Base-by-base conservation (phyloP, 2,113 vertebrate species). In the Indicator maculatus region DNA sequence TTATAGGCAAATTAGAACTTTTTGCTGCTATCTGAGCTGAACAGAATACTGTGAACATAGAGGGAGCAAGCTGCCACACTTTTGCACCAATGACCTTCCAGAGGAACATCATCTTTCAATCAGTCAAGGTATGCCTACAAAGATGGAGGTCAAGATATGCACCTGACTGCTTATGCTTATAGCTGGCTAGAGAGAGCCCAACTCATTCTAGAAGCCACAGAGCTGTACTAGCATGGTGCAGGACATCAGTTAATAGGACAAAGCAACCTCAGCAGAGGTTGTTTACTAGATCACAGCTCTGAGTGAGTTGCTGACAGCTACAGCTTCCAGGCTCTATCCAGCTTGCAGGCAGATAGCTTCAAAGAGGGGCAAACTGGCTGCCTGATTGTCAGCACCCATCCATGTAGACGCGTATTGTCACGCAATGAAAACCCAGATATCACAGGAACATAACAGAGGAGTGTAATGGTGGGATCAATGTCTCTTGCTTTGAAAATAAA, bases 121-220 rank as follows among this genome's bases (percentile, higher is more conserved):
- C 66, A 38, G 12, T 65, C 53, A 39, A 36, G 7, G 2, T 50
- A 12, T 52, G 11, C 21, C 64, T 70, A 16, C 16, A 50, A 27
- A 65, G 55, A 38, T 0, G 12, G 14, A 6, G 8, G 8, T 33
- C 12, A 60, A 65, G 45, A 13, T 0, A 5, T 4, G 5, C 31
- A 8, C 18, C 20, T 47, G 16, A 4, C 38, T 67, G 31, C 14
- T 75, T 6, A 3, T 28, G 19, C 33, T 27, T 52, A 39, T 26
- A 16, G 33, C 2, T 58, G 39, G 11, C 21, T 87, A 31, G 36
- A 83, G 36, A 70, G 9, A 33, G 7, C 21, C 9, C 61, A 59
- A 0, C 17, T 88, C 44, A 31, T 19, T 9, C 66, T 41, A 36
- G 70, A 87, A 85, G 38, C 17, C 85, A 53, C 21, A 65, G 63